Conservation (phyloP, 2,113 vertebrate genomes). For the Balaeniceps rex region DNA sequence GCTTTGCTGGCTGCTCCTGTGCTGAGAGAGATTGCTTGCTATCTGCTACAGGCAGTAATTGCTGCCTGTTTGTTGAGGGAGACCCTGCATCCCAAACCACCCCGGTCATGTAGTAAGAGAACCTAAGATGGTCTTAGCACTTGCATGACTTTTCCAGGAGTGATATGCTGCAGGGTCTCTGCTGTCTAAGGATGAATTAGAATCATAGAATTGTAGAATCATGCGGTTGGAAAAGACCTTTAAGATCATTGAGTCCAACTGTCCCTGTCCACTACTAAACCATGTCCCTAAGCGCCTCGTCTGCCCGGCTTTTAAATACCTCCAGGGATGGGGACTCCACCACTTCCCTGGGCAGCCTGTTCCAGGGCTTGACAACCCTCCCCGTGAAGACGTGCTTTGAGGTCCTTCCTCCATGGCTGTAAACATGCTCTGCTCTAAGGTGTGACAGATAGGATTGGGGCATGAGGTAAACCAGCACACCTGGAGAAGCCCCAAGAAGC, state of each 20-base stretch:
- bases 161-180: not conserved
- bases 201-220: too few species aligned
- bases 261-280: too few species aligned
- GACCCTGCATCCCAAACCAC: not conserved
- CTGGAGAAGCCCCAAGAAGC: accelerated
- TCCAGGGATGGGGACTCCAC: too few species aligned
- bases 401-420: not conserved
- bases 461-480: accelerated
- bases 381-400: not conserved
- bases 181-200: not conserved
- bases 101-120: too few species aligned
- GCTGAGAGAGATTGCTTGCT: not conserved
- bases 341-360: too few species aligned
- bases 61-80: not conserved
- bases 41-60: not conserved
- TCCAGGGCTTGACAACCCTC: too few species aligned
- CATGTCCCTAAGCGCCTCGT: too few species aligned
- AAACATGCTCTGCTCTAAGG: not conserved
- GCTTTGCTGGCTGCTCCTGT: not conserved
- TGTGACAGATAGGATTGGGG: accelerated
- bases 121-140: not conserved
- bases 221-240: too few species aligned
- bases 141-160: not conserved
- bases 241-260: too few species aligned
- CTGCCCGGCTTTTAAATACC: too few species aligned